Base-by-base conservation (phyloP, 2,888 invertebrate genomes). In the Dilophus febrilis region DNA sequence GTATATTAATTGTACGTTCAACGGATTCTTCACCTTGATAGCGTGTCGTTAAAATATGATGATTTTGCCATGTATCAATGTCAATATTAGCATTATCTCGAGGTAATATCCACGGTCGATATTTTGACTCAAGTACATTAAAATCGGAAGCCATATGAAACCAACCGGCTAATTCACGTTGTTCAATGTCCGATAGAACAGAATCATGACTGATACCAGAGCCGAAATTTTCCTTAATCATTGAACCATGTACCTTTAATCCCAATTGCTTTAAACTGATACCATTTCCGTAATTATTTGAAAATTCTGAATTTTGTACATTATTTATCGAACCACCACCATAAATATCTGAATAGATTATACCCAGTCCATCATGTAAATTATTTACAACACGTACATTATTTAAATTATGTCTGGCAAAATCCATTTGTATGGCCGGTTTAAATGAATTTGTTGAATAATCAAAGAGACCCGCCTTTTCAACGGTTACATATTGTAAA, bases 181-280 rank as follows among this genome's bases (percentile, higher is more conserved):
- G 94, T 53, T 88, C 82, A 3, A 76, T 60, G 2, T 80, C 76
- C 2, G 84, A 76, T 44, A 94, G 67, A 31, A 81, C 82, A 0
- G 95, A 90, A 61, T 97, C 83, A 54, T 95, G 97, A 40, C 82
- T 76, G 46, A 98, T 80, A 1, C 97, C 98, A 30, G 90, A 82
- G 40, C 78, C 67, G 28, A 72, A 71, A 57, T 95, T 97, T 46
- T 83, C 79, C 55, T 82, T 81, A 43, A 94, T 78, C 1, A 69
- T 65, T 7, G 84, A 81, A 43, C 83, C 81, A 41, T 74, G 71
- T 18, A 91, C 72, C 54, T 75, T 77, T 17, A 90, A 65, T 14
- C 91, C 91, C 19, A 94, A 65, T 59, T 90, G 86, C 52, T 90
- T 84, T 44, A 92, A 75, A 54, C 85, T 81, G 10, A 95, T 76